These are phyloP conservation scores for Tenebrosternarchus preto DNA, from an alignment of 2,113 vertebrate species.

Conservation along the genomic window DNA sequence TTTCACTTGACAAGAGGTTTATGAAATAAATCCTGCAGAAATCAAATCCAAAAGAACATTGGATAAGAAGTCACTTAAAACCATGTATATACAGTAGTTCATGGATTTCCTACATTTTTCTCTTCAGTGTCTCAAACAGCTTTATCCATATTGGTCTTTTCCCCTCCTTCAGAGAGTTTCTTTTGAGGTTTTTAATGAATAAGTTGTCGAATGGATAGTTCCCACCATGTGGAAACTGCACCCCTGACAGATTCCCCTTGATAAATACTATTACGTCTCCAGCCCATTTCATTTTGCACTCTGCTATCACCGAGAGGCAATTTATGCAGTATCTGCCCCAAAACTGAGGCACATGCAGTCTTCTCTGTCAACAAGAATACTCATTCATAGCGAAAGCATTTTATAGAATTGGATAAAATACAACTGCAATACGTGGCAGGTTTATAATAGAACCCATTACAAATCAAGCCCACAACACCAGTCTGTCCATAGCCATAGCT, in stretches of 20 bases:
- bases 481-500: constrained; percentile 18
- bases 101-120: not conserved
- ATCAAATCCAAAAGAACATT: not conserved
- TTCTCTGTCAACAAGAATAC: not conserved
- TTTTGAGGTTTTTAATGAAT: constrained; percentile 27
- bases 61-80: no score
- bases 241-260: constrained; percentile 6
- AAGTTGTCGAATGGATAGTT: constrained; percentile 13
- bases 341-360: not conserved
- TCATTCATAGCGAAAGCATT: not conserved
- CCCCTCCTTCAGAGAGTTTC: not conserved
- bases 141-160: not conserved
- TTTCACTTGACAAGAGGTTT: not conserved
- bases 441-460: constrained; percentile 23
- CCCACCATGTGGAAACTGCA: not conserved
- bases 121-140: no score
- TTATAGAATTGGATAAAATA: constrained; percentile 1
- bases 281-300: constrained; percentile 25
- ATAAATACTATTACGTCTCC: constrained; percentile 14
- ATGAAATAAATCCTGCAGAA: constrained; percentile 1
- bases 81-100: not conserved
- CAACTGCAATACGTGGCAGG: constrained; percentile 5
- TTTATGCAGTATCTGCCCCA: constrained; percentile 21
- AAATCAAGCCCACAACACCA: constrained; percentile 16
- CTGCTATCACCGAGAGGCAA: not conserved